Percentiles rank a stretch among this genome's conserved stretches.
Conservation (phyloP, 2,888 invertebrate species). For the Acleris emargana region DNA sequence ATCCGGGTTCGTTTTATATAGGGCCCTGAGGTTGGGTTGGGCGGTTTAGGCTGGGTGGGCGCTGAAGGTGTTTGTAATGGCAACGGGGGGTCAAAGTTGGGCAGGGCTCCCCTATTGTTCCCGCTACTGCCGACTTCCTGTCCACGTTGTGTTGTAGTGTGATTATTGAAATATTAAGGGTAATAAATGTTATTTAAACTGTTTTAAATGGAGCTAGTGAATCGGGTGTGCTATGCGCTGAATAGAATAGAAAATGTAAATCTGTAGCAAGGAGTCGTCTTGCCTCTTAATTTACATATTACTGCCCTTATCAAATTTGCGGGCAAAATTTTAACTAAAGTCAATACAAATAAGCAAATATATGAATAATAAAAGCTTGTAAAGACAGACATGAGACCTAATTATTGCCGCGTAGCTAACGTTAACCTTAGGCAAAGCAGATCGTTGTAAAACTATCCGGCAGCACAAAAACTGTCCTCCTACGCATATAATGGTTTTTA, state of each 20-base stretch:
- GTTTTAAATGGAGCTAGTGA: background rate
- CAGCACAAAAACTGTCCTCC: background rate
- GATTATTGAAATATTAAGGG: constrained; percentile 48
- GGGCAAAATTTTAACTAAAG: too few species aligned
- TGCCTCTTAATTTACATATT: too few species aligned
- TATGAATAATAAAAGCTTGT: background rate
- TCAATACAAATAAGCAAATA: too few species aligned
- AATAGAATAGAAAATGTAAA: too few species aligned
- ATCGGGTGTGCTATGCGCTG: too few species aligned
- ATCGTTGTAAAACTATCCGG: background rate
- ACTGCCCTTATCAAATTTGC: too few species aligned
- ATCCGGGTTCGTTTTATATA: too few species aligned
- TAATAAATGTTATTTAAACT: constrained; percentile 14
- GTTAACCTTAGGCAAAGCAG: background rate
- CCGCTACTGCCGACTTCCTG: constrained; percentile 32
- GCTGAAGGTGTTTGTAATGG: background rate
- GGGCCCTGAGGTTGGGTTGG: too few species aligned
- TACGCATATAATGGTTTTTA: background rate
- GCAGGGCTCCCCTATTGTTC: constrained; percentile 52
- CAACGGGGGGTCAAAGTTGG: constrained; percentile 47
- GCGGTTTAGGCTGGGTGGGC: too few species aligned
- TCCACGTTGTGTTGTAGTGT: constrained; percentile 35
- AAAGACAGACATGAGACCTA: background rate
- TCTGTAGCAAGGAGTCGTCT: too few species aligned
- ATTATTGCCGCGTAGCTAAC: background rate